Evolutionary conservation across 2,888 invertebrate species (phyloP), one percentile per base, ranked within the genome.

Genomic region (Andrena trimmerana): DNA sequence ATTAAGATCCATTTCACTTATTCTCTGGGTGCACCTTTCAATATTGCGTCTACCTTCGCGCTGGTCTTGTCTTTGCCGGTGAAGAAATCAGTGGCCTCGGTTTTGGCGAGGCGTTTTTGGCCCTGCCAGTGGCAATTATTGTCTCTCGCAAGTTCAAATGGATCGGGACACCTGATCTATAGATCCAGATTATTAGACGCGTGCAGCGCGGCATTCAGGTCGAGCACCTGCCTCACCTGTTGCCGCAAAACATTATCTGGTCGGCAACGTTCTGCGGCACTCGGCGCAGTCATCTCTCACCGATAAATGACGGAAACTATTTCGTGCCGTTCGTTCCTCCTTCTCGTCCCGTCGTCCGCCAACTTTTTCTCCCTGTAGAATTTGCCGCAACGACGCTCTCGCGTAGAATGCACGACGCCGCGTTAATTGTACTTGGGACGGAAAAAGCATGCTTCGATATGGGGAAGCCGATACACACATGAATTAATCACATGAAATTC

Each of bases 161-260:
- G 89, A 90, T 91, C 89, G 88, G 90, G 90, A 90, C 92, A 92
- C 92, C 93, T 93, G 93, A 93, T 92, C 92, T 91, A 92, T 93
- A 93, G 93, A 92, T 92, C 88, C 90, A 92, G 91, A 90, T 92
- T 93, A 93, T 93, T 93, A 93, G 93, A 93, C 92, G 91, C 91
- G 92, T 91, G 91, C 91, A 91, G 90, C 90, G 89, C 89, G 90
- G 92, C 92, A 92, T 93, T 92, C 93, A 93, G 92, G 93, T 92
- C 91, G 92, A 91, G 90, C 94, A 94, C 94, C 94, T 94, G 94
- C 92, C 91, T 93, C 93, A 94, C 94, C 94, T 94, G 94, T 94
- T 94, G 94, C 94, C 89, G 93, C 93, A 93, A 93, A 93, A 93
- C 94, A 93, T 93, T 93, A 93, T 93, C 92, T 92, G 88, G 79